Percentiles rank a stretch among this genome's conserved stretches.
These are phyloP conservation scores for Bathynomus jamesi DNA, from an alignment of 1,140 invertebrate genomes.

Conservation along the genomic window DNA sequence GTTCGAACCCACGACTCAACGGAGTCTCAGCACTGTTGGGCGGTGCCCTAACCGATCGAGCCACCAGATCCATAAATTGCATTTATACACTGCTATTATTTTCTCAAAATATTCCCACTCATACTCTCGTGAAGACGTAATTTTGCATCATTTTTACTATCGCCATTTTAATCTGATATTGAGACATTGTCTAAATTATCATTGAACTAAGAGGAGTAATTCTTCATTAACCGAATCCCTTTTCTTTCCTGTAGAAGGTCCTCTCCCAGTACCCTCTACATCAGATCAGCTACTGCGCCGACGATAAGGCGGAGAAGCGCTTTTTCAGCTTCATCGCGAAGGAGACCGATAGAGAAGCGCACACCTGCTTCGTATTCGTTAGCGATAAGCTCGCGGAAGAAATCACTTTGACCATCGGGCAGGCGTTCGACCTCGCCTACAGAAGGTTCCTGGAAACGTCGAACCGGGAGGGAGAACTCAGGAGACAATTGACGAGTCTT, in stretches of 20 bases:
- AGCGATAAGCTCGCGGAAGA: constrained; percentile 91
- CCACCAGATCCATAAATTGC: too few species aligned
- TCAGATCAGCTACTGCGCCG: constrained; percentile 94
- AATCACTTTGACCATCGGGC: constrained; percentile 92
- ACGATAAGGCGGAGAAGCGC: constrained; percentile 93
- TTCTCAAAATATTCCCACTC: too few species aligned
- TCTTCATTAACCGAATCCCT: too few species aligned
- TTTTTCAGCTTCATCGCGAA: constrained; percentile 97
- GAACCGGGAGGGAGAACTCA: constrained; percentile 62
- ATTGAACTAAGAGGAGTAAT: too few species aligned
- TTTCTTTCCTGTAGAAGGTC: constrained; percentile 56
- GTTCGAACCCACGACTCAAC: too few species aligned
- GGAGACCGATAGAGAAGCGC: constrained; percentile 67
- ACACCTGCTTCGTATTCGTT: constrained; percentile 93
- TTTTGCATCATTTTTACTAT: too few species aligned
- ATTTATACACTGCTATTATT: too few species aligned
- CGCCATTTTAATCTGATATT: too few species aligned
- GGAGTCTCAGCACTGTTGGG: too few species aligned
- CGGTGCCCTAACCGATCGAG: too few species aligned
- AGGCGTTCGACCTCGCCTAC: constrained; percentile 96
- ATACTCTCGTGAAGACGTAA: too few species aligned
- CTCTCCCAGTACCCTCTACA: constrained; percentile 93
- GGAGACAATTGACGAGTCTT: constrained; percentile 51
- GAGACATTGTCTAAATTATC: too few species aligned
- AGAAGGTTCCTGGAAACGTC: constrained; percentile 67